Evolutionary conservation across 92 coral and sea anemone species (phyloP), one percentile per base, ranked within the genome.

Genomic region (Epizoanthus ramosus): DNA sequence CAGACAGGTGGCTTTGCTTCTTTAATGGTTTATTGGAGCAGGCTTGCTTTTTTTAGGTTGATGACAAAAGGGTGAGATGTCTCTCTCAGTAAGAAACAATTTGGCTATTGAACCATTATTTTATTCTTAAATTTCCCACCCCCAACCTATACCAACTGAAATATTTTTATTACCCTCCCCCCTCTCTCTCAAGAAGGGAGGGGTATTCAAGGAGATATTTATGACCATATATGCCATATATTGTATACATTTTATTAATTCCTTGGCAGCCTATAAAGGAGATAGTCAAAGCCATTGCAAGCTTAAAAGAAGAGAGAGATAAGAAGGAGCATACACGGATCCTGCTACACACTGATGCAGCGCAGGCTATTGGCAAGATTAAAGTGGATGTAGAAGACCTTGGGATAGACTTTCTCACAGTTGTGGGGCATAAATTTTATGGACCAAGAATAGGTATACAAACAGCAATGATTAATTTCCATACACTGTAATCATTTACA

Each of bases 311-410:
- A 58, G 79, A 79, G 68, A 88, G 99, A 63, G 57, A 58, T 8
- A 52, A 71, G 43, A 76, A 85, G 63, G 86, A 89, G 22, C 65
- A 71, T 24, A 93, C 97, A 41, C 87, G 79, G 71, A 88, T 97
- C 33, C 93, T 97, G n/a, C 61, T 92, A 6, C 99, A 97, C 90
- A 94, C 99, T 37, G 99, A 97, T 87, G 99, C 99, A 16, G 99
- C 99, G 2, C 99, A 97, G 74, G 88, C 98, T 31, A 86, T 97
- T 80, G 99, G 99, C 24, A 97, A 97, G 79, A 92, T 94, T 61
- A 84, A 80, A 79, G 98, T 97, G 68, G 92, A 97, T 74, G 91
- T 97, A 18, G 35, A 73, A 0, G 91, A 97, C 45, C 84, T 94
- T 33, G 95, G 89, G 43, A 95, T 97, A 14, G 99, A 97, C 68